Base-by-base conservation (phyloP, 2,888 invertebrate species). In the Muschampia plurimacula region DNA sequence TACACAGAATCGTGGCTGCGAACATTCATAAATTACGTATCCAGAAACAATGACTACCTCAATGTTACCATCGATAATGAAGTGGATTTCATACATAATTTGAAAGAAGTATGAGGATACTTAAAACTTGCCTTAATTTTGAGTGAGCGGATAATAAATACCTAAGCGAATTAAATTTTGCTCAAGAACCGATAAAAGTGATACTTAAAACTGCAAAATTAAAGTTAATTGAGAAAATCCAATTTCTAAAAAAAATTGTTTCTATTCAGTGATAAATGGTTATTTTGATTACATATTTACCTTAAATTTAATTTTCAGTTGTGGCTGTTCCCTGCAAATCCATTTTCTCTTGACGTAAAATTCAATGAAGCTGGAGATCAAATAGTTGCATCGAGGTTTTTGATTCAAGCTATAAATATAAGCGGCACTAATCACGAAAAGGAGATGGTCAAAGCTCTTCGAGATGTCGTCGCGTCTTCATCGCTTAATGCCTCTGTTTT, bases 1-100 rank as follows among this genome's bases (percentile, higher is more conserved):
- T 98, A 98, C 85, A 98, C 98, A 0, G 98, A 98, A 88, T 98
- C 98, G 0, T 98, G 98, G 98, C 90, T 98, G 39, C 95, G 98
- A 72, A 97, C 97, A 39, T 98, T 98, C 83, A 92, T 97, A 0
- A 96, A 96, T 68, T 98, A 97, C 83, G 95, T 97, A 8, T 96
- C 96, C 52, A 95, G 96, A 81, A 97, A 97, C 83, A 95, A 96
- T 79, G 97, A 97, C 75, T 96, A 96, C 83, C 91, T 97, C 39
- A 97, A 97, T 82, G 94, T 96, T n/a, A 96, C 97, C 28, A 96
- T 98, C 67, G 95, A 96, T 44, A 96, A 95, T 62, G 97, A 97
- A 87, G 90, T 94, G 62, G 95, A 96, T 52, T 98, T 98, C 84
- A 96, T 97, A 68, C 94, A 96, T 68, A 96, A 96, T 36, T 94